These are phyloP conservation scores for Aplochiton taeniatus DNA, from an alignment of 2,797 vertebrate genomes.

Conservation along the genomic window DNA sequence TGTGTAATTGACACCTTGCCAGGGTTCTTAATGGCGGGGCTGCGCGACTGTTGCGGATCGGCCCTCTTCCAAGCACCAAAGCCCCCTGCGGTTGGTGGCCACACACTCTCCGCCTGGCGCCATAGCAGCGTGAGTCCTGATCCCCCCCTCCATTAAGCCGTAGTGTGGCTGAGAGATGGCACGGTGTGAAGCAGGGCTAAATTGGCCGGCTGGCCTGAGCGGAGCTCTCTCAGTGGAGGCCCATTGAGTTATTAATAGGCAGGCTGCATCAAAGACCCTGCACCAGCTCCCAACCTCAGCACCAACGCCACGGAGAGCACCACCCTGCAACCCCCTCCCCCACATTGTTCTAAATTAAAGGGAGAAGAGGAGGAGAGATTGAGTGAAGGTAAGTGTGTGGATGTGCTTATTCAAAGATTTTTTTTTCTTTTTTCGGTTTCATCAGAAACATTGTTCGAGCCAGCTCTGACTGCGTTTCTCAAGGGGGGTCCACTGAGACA, in stretches of 20 bases:
- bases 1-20: too few species aligned
- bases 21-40: too few species aligned
- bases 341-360: too few species aligned
- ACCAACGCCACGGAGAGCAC: conserved; percentile 47
- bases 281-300: conserved; percentile 51
- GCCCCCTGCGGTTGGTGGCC: too few species aligned
- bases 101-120: conserved; percentile 11
- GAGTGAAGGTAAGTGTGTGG: neutral
- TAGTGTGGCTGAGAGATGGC: conserved; percentile 45
- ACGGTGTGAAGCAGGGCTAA: conserved; percentile 55
- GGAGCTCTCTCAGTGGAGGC: conserved; percentile 54
- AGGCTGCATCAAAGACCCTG: conserved; percentile 68
- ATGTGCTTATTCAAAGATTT: neutral
- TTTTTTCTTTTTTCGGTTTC: too few species aligned
- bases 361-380: neutral
- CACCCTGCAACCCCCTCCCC: conserved; percentile 3
- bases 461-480: too few species aligned
- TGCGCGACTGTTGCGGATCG: too few species aligned
- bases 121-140: conserved; percentile 15
- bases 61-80: too few species aligned
- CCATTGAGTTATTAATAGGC: conserved; percentile 72
- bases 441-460: too few species aligned
- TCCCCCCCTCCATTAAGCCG: conserved; percentile 41
- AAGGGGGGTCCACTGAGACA: too few species aligned
- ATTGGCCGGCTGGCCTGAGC: conserved; percentile 69